phyloP scores from a whole-genome alignment of 2,113 vertebrate species.

The Leptobrachium leishanense region DNA sequence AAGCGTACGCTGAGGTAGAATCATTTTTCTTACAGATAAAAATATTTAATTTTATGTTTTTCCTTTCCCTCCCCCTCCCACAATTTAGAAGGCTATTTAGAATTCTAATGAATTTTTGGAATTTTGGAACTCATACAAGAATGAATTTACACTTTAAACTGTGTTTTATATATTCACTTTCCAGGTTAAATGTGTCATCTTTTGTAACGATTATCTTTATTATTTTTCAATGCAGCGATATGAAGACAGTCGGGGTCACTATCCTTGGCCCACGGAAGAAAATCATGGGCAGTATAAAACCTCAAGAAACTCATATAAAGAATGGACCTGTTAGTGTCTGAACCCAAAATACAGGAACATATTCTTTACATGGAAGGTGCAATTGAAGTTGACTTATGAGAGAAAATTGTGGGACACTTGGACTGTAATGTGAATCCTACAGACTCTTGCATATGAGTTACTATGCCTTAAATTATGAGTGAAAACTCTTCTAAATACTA shows the following conservation, averaged over 20 bases:
- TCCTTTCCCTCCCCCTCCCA: too few species aligned
- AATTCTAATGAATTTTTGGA: too few species aligned
- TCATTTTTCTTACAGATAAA: too few species aligned
- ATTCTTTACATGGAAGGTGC: slow-evolving; percentile 48
- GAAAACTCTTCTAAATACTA: slow-evolving; percentile 64
- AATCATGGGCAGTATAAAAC: slow-evolving; percentile 92
- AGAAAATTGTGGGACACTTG: slow-evolving; percentile 54
- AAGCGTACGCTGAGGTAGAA: too few species aligned
- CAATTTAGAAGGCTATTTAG: too few species aligned
- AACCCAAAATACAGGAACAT: slow-evolving; percentile 55
- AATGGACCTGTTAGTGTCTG: slow-evolving; percentile 91
- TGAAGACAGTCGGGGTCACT: slow-evolving; percentile 92
- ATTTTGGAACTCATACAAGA: too few species aligned
- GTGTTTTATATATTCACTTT: too few species aligned
- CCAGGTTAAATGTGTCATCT: neutral
- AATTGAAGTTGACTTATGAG: slow-evolving; percentile 51
- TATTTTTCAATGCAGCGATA: slow-evolving; percentile 73
- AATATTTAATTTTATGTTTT: too few species aligned
- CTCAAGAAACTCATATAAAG: slow-evolving; percentile 91
- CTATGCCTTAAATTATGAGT: slow-evolving; percentile 77
- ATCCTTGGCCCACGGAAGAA: slow-evolving; percentile 93
- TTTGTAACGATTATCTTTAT: neutral
- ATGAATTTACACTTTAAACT: too few species aligned
- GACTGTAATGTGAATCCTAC: slow-evolving; percentile 54
- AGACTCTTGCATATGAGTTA: slow-evolving; percentile 69